Evolutionary conservation across 1,140 invertebrate species (phyloP).

Genomic region (Drosophila repleta): DNA sequence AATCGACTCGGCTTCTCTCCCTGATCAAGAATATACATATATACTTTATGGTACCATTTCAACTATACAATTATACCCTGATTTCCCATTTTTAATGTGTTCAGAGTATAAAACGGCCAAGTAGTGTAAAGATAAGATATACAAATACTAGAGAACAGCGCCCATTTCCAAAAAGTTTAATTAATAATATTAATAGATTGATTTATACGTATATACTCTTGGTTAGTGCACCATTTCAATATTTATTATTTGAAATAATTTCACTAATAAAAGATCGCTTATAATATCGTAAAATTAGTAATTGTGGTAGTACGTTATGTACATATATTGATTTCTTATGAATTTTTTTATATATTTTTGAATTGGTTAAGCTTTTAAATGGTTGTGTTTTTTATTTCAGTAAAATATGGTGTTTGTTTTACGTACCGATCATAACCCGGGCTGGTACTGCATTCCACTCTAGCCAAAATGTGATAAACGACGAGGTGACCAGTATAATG

Average conservation of each 20-base stretch:
- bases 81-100: too few relatives aligned
- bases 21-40: too few relatives aligned
- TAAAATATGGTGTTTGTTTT: conserved; percentile 35
- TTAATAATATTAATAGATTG: neutral
- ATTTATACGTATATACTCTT: conserved; percentile 35
- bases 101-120: neutral
- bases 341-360: conserved; percentile 7
- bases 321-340: conserved; percentile 12
- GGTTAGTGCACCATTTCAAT: conserved; percentile 26
- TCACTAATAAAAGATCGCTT: conserved; percentile 34
- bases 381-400: conserved; percentile 13
- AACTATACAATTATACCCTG: too few relatives aligned
- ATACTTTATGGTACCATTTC: too few relatives aligned
- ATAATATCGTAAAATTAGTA: conserved; percentile 28
- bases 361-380: conserved; percentile 15
- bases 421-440: conserved; percentile 95
- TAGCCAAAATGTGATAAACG: conserved; percentile 95
- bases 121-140: neutral
- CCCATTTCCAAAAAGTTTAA: neutral
- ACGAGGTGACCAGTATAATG: conserved; percentile 97
- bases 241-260: conserved; percentile 45
- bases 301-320: conserved; percentile 47
- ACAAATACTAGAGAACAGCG: neutral
- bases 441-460: conserved; percentile 98
- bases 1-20: too few relatives aligned